phyloP scores from a whole-genome alignment of 2,888 invertebrate genomes.

The Carpatolechia fugitivella region DNA sequence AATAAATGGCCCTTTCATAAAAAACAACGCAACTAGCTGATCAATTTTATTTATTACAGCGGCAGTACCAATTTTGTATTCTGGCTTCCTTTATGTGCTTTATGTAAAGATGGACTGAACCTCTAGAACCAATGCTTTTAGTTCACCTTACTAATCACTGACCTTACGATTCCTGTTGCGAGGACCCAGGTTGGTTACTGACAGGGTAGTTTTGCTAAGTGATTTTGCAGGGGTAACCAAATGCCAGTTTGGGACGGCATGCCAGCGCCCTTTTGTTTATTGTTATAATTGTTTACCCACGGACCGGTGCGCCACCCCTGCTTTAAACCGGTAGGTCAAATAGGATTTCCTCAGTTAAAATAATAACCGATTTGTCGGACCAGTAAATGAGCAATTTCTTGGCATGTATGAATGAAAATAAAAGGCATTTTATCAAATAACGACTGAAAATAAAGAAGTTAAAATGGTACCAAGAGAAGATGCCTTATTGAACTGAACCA shows the following conservation, averaged over 20 bases:
- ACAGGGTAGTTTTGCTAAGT: conserved; percentile 55
- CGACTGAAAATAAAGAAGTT: no score
- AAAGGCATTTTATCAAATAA: no score
- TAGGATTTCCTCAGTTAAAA: neutral
- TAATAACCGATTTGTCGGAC: neutral
- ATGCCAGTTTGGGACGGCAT: conserved; percentile 25
- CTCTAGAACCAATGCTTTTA: no score
- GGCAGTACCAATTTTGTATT: no score
- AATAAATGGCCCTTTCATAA: no score
- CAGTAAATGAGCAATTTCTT: conserved; percentile 5
- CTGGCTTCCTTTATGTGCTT: no score
- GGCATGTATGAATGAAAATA: no score
- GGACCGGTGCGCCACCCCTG: neutral
- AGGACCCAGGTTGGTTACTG: conserved; percentile 40
- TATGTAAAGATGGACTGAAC: no score
- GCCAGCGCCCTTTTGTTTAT: conserved; percentile 34
- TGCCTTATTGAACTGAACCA: no score
- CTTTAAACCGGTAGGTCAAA: neutral
- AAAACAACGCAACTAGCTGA: no score
- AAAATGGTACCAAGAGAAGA: no score
- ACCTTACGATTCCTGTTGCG: neutral
- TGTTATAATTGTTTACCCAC: conserved; percentile 31
- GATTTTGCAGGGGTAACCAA: conserved; percentile 48
- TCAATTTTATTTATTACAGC: no score
- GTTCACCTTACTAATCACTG: neutral